A percentile compares a stretch with the other conserved stretches of the same genome.
Evolutionary conservation across 2,113 vertebrate species (phyloP).

Genomic region (Eulacestoma nigropectus): DNA sequence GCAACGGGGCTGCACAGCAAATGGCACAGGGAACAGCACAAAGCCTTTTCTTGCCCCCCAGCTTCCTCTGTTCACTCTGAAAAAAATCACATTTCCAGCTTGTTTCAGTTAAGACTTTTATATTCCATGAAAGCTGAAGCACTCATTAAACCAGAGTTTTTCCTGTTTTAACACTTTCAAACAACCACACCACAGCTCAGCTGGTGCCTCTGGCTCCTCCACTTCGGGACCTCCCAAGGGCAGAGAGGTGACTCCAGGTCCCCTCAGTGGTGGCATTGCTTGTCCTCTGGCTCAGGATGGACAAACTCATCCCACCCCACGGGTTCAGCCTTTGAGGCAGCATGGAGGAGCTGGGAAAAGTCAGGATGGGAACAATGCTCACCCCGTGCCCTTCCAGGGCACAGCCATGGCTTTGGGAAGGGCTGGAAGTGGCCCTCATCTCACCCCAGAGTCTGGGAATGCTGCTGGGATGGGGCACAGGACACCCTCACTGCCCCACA

Average conservation of each 20-base stretch:
- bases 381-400: rapidly evolving
- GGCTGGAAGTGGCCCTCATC: neutral
- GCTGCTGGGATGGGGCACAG: neutral
- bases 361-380: neutral
- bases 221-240: rapidly evolving
- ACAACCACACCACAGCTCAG: neutral
- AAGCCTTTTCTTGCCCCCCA: rapidly evolving
- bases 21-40: neutral
- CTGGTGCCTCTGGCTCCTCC: neutral
- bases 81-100: neutral
- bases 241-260: neutral
- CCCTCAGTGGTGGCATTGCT: neutral
- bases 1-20: neutral
- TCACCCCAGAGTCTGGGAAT: neutral
- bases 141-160: neutral
- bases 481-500: rapidly evolving
- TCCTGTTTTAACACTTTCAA: neutral
- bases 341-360: neutral
- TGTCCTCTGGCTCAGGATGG: neutral
- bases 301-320: neutral
- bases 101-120: conserved; percentile 12
- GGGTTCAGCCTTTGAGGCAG: neutral
- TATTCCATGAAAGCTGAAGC: neutral
- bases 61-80: neutral
- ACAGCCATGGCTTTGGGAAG: neutral